Conservation (phyloP, 2,797 vertebrate genomes). For the Peromyscus melanophrys region DNA sequence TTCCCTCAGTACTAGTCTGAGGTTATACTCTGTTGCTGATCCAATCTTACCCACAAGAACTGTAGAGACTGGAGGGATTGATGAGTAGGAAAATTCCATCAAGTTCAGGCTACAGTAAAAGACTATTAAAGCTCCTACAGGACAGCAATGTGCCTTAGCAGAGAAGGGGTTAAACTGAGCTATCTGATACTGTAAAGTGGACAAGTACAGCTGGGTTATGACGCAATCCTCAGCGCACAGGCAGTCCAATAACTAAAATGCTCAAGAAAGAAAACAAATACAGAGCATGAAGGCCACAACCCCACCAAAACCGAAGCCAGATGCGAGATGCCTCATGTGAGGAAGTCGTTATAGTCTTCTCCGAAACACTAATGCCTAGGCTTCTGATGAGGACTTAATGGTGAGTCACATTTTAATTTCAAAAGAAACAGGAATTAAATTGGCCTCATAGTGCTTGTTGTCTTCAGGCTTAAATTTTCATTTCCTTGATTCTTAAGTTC, state of each 20-base stretch:
- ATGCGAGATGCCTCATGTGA: neutral
- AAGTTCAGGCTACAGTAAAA: neutral
- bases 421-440: slow-evolving; percentile 38
- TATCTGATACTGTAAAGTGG: neutral
- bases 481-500: slow-evolving; percentile 48
- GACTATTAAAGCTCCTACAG: neutral
- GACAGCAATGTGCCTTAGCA: no score
- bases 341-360: neutral
- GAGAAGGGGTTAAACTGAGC: slow-evolving; percentile 14
- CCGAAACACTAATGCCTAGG: neutral
- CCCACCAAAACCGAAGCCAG: slow-evolving; percentile 15
- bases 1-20: slow-evolving; percentile 63
- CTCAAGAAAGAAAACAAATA: neutral
- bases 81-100: slow-evolving; percentile 70
- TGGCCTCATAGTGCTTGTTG: neutral
- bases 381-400: neutral
- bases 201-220: neutral
- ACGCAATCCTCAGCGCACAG: neutral
- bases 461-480: slow-evolving; percentile 30
- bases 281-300: neutral
- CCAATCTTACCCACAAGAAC: neutral
- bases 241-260: neutral
- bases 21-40: neutral
- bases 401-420: slow-evolving; percentile 62
- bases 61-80: neutral